Base-by-base conservation (phyloP, 2,797 vertebrate species). In the Thunnus albacares region DNA sequence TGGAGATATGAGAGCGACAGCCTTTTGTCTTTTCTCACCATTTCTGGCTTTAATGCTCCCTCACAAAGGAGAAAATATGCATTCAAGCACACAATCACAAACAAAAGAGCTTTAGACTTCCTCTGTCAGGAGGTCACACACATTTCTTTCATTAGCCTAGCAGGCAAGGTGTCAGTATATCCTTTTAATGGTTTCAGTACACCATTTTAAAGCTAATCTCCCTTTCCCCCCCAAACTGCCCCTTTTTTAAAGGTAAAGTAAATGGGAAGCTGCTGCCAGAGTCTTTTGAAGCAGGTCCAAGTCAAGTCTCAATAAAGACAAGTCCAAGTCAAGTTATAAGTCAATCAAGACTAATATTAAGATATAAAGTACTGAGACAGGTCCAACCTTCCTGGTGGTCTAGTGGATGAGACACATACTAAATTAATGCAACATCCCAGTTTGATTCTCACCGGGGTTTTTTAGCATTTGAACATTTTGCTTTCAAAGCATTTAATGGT, bases 61-160 rank as follows among this genome's bases (percentile, higher is more conserved):
- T 52, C 28, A 87, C 83, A 90, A 87, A 82, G 65, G 58, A 30
- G n/a, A 55, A 80, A 69, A 70, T 70, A 63, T 57, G 65, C 58
- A 71, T 79, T 79, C 75, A 80, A 59, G 55, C 66, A 72, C 71
- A 75, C 30, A 63, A 30, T 53, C 74, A 26, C 57, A 84, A 18
- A 77, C 68, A 75, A 45, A 28, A 33, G 38, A 59, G 71, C 43
- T n/a, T 65, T 20, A 62, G 30, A 53, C 53, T 77, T 65, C 47
- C 47, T 33, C 3, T 62, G 79, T 49, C 60, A 74, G 38, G 51
- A 79, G 43, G 49, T 47, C 17, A n/a, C 61, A 47, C 71, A 87
- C 38, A 63, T 79, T 79, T 86, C 24, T 87, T 77, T 66, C 79
- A 84, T 83, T 88, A 78, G 70, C 69, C 73, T 53, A 35, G n/a